Base-by-base conservation (phyloP, 2,113 vertebrate genomes). In the Orthonyx spaldingii region DNA sequence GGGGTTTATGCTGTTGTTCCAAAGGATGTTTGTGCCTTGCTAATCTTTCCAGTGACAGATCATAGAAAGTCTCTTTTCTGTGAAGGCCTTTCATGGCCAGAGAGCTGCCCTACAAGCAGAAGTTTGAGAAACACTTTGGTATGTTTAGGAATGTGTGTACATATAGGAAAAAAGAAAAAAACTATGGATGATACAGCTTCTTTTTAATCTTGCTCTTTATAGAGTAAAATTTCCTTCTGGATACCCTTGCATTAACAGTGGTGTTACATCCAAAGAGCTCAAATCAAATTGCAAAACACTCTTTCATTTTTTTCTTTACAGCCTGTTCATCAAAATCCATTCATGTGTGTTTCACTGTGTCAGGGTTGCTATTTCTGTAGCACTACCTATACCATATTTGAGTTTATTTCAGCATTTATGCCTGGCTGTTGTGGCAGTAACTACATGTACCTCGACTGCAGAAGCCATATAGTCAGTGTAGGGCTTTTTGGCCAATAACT, bases 391-490 rank as follows among this genome's bases (percentile, higher is more conserved):
- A 50, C 14, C 7, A 4, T 21, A 4, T 80, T 77, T 64, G 53
- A 42, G 55, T 78, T 70, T 64, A 37, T 77, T 90, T 86, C 65
- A 82, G 53, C n/a, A 53, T 41, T 88, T 84, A 56, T 86, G 41
- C 42, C 59, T 64, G 7, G 8, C 30, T 93, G 18, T 27, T 85
- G 50, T 77, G 42, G 21, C 82, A 90, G 64, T 84, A 63, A 32
- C 33, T 69, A 4, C n/a, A 19, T 1, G 6, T 21, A 27, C 44
- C 39, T 83, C 11, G 2, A 17, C 21, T 84, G 63, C 55, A 49
- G 63, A 79, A 52, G 8, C 19, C 9, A 0, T 4, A 35, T 7
- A n/a, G 52, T 18, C 75, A 8, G 6, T 8, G 6, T 17, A 37
- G 70, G 68, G 50, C 27, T 69, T 94, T 78, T 75, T 86, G 82